phyloP scores from a whole-genome alignment of 37 sponge, comb jelly and placozoan species.

The Mnemiopsis leidyi region DNA sequence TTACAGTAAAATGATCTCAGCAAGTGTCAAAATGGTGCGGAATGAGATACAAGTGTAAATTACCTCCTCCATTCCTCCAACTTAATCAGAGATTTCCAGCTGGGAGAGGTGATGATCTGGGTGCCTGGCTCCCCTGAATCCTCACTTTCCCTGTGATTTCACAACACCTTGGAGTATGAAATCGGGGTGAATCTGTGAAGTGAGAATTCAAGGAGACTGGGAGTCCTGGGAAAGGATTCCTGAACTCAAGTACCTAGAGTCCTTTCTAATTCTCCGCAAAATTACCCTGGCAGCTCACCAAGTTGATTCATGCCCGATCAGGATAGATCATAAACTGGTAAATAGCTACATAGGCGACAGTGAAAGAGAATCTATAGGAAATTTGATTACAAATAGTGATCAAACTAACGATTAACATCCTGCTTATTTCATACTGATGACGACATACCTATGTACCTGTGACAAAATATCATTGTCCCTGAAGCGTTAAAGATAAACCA shows the following conservation, averaged over 20 bases:
- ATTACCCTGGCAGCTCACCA: not conserved
- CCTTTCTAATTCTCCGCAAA: not conserved
- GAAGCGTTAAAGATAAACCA: too few relatives aligned
- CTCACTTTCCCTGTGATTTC: not conserved
- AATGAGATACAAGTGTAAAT: not conserved
- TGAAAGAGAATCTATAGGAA: too few relatives aligned
- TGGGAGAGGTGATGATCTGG: not conserved
- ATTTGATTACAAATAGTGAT: too few relatives aligned
- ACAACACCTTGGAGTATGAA: not conserved
- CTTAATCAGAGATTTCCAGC: too few relatives aligned
- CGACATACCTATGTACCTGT: too few relatives aligned
- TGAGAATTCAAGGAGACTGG: not conserved
- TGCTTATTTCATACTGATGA: too few relatives aligned
- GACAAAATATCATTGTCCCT: too few relatives aligned
- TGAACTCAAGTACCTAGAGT: not conserved
- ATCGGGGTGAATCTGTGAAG: not conserved
- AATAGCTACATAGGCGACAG: too few relatives aligned
- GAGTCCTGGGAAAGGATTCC: not conserved
- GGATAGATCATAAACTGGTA: too few relatives aligned
- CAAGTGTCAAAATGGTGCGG: not conserved
- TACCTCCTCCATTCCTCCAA: not conserved
- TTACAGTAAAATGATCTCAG: not conserved
- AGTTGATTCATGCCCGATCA: not conserved
- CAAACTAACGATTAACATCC: too few relatives aligned
- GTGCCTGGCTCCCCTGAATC: not conserved